Percentiles rank a stretch among this genome's conserved stretches.
Evolutionary conservation across 2,888 invertebrate species (phyloP).

Genomic region (Dendrolimus pini): DNA sequence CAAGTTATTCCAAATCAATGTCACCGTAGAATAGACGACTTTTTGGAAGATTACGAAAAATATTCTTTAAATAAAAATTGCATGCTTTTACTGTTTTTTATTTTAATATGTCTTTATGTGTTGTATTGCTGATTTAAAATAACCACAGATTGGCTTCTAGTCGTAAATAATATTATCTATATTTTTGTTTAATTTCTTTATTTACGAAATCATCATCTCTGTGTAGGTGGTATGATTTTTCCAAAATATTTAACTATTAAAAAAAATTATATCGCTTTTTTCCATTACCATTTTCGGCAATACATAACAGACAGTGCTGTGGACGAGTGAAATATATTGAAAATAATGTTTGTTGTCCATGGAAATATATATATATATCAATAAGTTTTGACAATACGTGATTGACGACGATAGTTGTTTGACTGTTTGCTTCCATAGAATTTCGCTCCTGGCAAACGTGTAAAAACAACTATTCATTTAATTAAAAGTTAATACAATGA

Average conservation of each 20-base stretch:
- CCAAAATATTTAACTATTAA: constrained; percentile 37
- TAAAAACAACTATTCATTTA: background rate
- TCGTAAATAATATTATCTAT: constrained; percentile 15
- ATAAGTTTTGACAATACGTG: background rate
- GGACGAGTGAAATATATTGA: constrained; percentile 16
- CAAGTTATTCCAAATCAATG: no score
- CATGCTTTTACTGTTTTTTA: constrained; percentile 14
- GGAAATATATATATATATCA: background rate
- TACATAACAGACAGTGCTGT: constrained; percentile 48
- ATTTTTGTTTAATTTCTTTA: constrained; percentile 22
- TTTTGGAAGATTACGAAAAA: no score
- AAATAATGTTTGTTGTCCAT: background rate
- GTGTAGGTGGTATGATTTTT: constrained; percentile 21
- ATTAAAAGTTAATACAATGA: no score
- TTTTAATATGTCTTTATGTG: constrained; percentile 20
- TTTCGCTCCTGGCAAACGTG: background rate
- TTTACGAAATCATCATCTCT: constrained; percentile 4
- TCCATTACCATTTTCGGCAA: constrained; percentile 57
- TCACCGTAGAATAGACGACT: no score
- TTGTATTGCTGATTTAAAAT: constrained; percentile 58
- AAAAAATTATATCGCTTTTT: constrained; percentile 37
- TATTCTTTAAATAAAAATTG: constrained; percentile 8
- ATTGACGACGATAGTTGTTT: background rate
- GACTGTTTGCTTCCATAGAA: background rate
- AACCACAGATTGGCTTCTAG: constrained; percentile 54